These are phyloP conservation scores for Wiebesia pumilae DNA, from an alignment of 1,140 invertebrate genomes.

Conservation along the genomic window DNA sequence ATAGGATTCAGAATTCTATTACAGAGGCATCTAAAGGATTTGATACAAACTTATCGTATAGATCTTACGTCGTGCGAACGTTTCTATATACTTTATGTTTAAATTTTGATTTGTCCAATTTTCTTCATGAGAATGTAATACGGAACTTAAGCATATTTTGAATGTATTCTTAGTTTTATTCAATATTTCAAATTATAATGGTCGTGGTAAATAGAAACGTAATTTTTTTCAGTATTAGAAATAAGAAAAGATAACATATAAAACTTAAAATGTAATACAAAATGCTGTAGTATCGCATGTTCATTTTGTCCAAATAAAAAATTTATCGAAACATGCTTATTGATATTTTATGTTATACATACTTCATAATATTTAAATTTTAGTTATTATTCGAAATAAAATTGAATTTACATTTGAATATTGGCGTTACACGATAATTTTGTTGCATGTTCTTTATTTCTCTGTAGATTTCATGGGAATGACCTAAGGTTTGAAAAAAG, in stretches of 20 bases:
- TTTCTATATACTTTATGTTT: neutral
- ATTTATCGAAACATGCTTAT: neutral
- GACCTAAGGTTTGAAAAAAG: neutral
- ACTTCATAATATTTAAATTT: neutral
- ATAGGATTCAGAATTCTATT: neutral
- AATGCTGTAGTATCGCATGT: neutral
- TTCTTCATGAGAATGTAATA: neutral
- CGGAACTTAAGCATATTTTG: neutral
- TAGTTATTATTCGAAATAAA: neutral
- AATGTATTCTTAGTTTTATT: neutral
- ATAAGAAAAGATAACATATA: neutral
- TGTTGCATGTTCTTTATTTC: neutral
- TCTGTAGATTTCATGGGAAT: constrained; percentile 19
- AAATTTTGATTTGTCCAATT: neutral
- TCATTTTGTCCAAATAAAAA: neutral
- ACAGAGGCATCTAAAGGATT: too few relatives aligned
- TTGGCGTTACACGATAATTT: neutral
- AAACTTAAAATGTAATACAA: neutral
- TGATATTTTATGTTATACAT: neutral
- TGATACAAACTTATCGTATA: too few relatives aligned
- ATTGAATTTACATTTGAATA: neutral
- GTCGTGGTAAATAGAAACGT: neutral
- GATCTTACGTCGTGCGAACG: too few relatives aligned
- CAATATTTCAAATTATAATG: neutral
- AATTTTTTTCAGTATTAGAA: neutral